These are phyloP conservation scores for Ormyrus nitidulus DNA, from an alignment of 2,888 invertebrate species.

Conservation along the genomic window DNA sequence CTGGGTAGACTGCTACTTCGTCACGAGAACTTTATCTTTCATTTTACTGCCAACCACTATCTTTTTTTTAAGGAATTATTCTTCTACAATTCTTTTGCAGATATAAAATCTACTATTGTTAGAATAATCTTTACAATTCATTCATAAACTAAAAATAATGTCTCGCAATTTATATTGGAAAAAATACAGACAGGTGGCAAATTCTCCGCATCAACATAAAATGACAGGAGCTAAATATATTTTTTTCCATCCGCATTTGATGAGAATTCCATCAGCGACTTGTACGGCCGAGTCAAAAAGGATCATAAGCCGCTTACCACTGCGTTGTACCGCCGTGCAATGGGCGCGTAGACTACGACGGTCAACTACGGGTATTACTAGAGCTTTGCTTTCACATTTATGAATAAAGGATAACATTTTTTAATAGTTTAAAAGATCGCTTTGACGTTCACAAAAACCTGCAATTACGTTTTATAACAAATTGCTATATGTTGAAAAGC, in stretches of 20 bases:
- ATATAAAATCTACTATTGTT: no score
- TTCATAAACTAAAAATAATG: not conserved
- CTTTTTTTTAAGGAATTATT: no score
- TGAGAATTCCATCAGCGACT: constrained; percentile 8
- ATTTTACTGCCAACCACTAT: no score
- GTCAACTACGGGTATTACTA: constrained; percentile 14
- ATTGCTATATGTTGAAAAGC: no score
- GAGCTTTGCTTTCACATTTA: constrained; percentile 26
- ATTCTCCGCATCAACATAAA: not conserved
- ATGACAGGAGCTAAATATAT: not conserved
- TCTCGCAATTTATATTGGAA: not conserved
- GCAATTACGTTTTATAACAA: no score
- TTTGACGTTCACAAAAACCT: no score
- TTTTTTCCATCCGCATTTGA: not conserved
- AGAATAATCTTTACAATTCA: no score
- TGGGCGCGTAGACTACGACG: not conserved
- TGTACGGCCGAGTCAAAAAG: constrained; percentile 10
- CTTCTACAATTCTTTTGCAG: no score
- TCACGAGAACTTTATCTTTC: no score
- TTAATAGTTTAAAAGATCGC: not conserved
- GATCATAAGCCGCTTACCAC: constrained; percentile 37
- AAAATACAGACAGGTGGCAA: no score
- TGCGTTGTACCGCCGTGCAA: not conserved
- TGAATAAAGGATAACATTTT: constrained; percentile 10
- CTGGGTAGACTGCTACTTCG: no score